Evolutionary conservation across 2,888 invertebrate species (phyloP), one percentile per base, ranked within the genome.

Genomic region (Zootermopsis nevadensis): DNA sequence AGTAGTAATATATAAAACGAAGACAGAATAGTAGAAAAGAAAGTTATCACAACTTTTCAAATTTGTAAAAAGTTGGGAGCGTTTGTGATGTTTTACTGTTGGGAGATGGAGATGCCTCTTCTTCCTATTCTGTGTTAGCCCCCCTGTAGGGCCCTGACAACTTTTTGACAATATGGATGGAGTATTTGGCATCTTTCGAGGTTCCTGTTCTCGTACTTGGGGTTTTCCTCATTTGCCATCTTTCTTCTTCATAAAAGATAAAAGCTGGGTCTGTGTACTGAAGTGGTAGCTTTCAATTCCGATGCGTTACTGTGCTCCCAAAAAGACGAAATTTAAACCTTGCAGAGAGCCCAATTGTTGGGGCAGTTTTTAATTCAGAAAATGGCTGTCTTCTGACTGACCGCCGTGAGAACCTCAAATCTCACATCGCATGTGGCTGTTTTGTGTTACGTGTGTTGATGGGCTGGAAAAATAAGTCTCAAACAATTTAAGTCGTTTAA

Each of bases 101-200:
- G n/a, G 60, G 6, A n/a, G n/a, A n/a, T n/a, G n/a, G 60, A 60
- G n/a, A 27, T 60, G n/a, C n/a, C 60, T 27, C 19, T 48, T 48
- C 48, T 48, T 48, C 19, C 15, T 48, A 48, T 48, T 48, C 22
- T 48, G 7, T 60, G n/a, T 15, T 27, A n/a, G 15, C 8, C 60
- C 60, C 60, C 60, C n/a, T n/a, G n/a, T n/a, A 60, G 60, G 60
- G 60, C 60, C 60, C 60, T 48, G 60, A 60, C 60, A 60, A 60
- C 60, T 76, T 76, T 74, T 38, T 76, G 76, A 76, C 76, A 76
- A 76, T 76, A 76, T 76, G 76, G 42, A 76, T 38, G 27, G 27
- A 76, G 76, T 48, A 42, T 76, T 76, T 76, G 76, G 27, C 76
- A 76, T 76, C 76, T 60, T 60, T 60, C 60, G 60, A 27, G 60